Base-by-base conservation (phyloP, 2,888 invertebrate species). In the Caenorhabditis auriculariae region DNA sequence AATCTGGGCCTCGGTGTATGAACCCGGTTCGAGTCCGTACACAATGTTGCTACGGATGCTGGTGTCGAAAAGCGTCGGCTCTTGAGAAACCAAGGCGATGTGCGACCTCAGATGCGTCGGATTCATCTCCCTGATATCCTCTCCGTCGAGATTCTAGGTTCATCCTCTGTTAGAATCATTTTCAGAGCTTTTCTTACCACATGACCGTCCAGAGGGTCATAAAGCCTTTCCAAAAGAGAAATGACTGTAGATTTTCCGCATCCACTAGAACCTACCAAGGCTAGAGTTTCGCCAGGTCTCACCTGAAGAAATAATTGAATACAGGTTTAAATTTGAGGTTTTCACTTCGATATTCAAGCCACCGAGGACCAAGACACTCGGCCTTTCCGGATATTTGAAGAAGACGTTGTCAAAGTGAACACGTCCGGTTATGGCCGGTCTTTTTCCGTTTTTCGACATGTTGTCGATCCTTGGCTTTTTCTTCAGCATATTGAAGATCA, bases 191-290 rank as follows among this genome's bases (percentile, higher is more conserved):
- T n/a, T n/a, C n/a, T n/a, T n/a, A n/a, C n/a, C 64, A 90, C 86
- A 35, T 84, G 78, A 9, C 91, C 91, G 3, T 82, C 82, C 4
- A 83, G 82, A 0, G 89, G 88, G 80, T 91, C 90, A 81, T 93
- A 93, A 82, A 91, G 91, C 55, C 91, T 84, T 82, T 91, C 88
- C 0, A 92, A 82, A 2, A 84, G 72, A 28, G 77, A 77, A 15
- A 84, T 77, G 46, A 82, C 81, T 1, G 83, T 82, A 6, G 77
- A 78, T 68, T 84, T 84, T 15, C 83, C 83, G 4, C 83, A 82
- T 4, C 84, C 84, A 59, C 80, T 80, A 0, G 82, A 82, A 2
- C 83, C 83, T 12, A 83, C 83, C 35, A 83, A 68, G 5, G 83
- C 83, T 35, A 83, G 74, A 4, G 82, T 76, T 58, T 82, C 76